These are phyloP conservation scores for Xiphophorus birchmanni DNA, from an alignment of 2,797 vertebrate genomes.

Conservation along the genomic window DNA sequence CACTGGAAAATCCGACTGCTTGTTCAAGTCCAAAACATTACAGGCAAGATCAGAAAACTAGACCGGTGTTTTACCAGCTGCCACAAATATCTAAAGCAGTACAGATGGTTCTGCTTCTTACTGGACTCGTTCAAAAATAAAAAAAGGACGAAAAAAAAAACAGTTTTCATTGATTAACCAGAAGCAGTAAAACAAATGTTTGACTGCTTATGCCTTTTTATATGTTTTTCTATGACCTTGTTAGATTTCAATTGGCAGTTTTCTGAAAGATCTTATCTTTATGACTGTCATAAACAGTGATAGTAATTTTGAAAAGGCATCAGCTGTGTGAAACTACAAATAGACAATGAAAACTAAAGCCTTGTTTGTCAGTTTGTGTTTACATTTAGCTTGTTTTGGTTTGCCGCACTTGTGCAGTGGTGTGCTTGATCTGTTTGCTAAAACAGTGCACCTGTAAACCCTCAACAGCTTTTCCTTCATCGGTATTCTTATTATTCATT, in stretches of 20 bases:
- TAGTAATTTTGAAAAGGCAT: conserved; percentile 5
- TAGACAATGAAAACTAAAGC: not conserved
- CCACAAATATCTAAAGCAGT: not conserved
- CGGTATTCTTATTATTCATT: too few relatives aligned
- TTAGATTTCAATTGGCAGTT: conserved; percentile 10
- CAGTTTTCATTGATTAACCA: not conserved
- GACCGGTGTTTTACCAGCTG: conserved; percentile 3
- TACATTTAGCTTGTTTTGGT: conserved; percentile 39
- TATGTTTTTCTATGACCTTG: conserved; percentile 11
- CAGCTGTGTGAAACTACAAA: conserved; percentile 2
- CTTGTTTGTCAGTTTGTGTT: conserved; percentile 31
- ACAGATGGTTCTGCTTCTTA: conserved; percentile 5
- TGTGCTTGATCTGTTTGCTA: conserved; percentile 10
- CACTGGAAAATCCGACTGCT: conserved; percentile 1
- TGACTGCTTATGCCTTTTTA: not conserved
- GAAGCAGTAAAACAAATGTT: not conserved
- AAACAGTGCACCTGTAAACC: not conserved
- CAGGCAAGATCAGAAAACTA: conserved; percentile 12
- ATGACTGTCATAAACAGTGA: not conserved
- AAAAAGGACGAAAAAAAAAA: not conserved
- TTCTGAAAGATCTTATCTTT: not conserved
- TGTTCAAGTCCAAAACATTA: not conserved
- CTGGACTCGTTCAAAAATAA: not conserved
- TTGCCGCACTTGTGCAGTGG: conserved; percentile 43
- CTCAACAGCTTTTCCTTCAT: not conserved